Evolutionary conservation across 2,797 vertebrate genomes (phyloP).

Genomic region (Acropternis orthonyx): DNA sequence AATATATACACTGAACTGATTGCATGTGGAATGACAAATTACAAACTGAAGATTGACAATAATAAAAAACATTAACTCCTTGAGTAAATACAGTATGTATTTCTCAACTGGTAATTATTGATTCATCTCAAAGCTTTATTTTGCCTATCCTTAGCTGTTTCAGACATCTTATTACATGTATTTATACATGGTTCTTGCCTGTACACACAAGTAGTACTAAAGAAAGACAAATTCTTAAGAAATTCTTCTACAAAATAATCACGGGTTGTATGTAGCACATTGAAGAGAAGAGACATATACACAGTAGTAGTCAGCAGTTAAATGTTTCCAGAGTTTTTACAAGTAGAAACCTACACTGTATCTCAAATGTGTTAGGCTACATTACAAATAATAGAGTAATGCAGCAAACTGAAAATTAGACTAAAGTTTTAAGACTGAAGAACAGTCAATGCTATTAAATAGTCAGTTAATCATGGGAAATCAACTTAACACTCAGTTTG

Average conservation of each 20-base stretch:
- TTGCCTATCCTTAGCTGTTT: neutral
- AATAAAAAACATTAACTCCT: neutral
- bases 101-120: neutral
- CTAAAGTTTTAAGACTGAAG: neutral
- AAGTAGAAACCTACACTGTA: neutral
- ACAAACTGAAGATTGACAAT: neutral
- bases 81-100: neutral
- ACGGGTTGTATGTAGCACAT: neutral
- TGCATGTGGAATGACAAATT: neutral
- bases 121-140: neutral
- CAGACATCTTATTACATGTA: neutral
- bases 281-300: neutral
- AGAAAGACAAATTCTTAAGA: neutral
- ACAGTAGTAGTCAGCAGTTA: neutral
- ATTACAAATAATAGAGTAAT: neutral
- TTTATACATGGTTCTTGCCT: neutral
- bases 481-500: neutral
- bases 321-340: neutral
- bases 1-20: neutral
- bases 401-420: neutral
- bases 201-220: neutral
- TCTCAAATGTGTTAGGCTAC: neutral
- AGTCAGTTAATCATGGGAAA: neutral
- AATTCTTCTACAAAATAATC: neutral
- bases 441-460: neutral